Base-by-base conservation (phyloP, 2,113 vertebrate species). In the Opisthocomus hoazin region DNA sequence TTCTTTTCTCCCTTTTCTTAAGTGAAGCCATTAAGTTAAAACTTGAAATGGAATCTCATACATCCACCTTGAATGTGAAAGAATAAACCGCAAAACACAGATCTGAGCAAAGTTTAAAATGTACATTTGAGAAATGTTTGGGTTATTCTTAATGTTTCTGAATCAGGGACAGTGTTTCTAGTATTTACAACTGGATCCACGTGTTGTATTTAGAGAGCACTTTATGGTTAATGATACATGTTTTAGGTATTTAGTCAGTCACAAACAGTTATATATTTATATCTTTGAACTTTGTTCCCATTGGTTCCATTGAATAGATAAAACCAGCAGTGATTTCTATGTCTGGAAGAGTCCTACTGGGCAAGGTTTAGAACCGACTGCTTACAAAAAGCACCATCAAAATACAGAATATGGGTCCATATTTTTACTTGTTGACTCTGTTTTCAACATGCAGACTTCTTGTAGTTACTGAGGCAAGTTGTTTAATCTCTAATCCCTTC, bases 1-100 rank as follows among this genome's bases (percentile, higher is more conserved):
- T 53, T 29, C 9, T 89, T 92, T 95, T 70, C 71, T 90, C 27
- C 57, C n/a, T 6, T 75, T 84, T 91, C 71, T 89, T 39, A 79
- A 57, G 13, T 27, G 54, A 89, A 95, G 24, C 74, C 63, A 68
- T 93, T 94, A 84, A 85, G 46, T 70, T 89, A 63, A 87, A 96
- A 50, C 46, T 51, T 89, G 82, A 91, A 94, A 87, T 69, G 32
- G 63, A 89, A 94, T 91, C 63, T 89, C 18, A 29, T 82, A 41
- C 22, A 50, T 87, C 32, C 63, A 85, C 63, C 66, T 76, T 63
- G 63, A 89, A 87, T 10, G n/a, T 23, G 89, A 54, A 89, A 79
- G 50, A 84, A 73, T 32, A 87, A 91, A 93, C 37, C 73, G 89
- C 63, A 89, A 93, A 86, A 71, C 16, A 84, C 58, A 84, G 61